phyloP scores from a whole-genome alignment of 2,113 vertebrate species.

The Sorex araneus region DNA sequence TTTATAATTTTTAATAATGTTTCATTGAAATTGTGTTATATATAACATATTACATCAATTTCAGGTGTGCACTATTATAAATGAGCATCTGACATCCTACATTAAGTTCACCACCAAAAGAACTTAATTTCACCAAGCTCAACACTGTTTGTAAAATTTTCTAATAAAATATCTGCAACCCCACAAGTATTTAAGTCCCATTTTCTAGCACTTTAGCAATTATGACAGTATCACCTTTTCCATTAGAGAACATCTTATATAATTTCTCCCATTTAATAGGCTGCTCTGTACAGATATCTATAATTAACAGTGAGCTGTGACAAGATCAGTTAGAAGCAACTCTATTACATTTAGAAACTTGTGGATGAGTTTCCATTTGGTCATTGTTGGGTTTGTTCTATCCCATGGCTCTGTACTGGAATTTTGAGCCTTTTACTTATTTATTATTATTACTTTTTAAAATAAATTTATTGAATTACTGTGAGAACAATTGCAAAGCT shows the following conservation, averaged over 20 bases:
- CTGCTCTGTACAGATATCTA: constrained; percentile 1
- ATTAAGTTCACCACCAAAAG: background rate
- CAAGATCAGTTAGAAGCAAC: constrained; percentile 13
- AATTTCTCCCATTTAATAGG: background rate
- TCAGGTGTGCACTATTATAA: background rate
- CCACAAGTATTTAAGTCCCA: background rate
- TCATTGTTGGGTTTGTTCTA: background rate
- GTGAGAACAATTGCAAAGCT: too few species aligned
- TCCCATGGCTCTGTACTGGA: background rate
- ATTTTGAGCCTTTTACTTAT: too few species aligned
- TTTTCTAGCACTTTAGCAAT: background rate
- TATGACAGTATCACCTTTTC: constrained; percentile 11
- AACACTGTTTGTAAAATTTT: background rate
- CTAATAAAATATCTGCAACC: background rate
- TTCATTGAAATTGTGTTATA: background rate
- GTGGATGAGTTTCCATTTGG: background rate
- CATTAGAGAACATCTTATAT: background rate
- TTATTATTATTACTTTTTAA: too few species aligned
- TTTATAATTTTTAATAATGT: background rate
- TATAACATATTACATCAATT: background rate
- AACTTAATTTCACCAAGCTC: background rate
- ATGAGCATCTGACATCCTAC: background rate
- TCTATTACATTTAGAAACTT: background rate
- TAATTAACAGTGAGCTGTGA: background rate
- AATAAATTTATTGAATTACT: too few species aligned